These are phyloP conservation scores for Cerastoderma edule DNA, from an alignment of 2,888 invertebrate species.

Conservation along the genomic window DNA sequence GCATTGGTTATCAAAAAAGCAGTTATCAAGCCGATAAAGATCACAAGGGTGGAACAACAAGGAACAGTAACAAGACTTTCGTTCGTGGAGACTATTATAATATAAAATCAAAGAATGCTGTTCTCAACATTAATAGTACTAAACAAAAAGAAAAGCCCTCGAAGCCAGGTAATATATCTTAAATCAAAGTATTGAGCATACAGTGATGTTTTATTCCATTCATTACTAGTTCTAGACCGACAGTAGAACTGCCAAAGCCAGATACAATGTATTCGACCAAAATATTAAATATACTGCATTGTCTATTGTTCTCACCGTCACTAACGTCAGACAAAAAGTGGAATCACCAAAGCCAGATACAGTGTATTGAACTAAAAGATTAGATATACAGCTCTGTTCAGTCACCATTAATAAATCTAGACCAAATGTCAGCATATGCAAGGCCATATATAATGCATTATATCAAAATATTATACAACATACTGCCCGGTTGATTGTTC, in stretches of 20 bases:
- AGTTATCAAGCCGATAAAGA: slow-evolving; percentile 16
- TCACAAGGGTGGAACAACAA: slow-evolving; percentile 28
- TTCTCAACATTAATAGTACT: slow-evolving; percentile 13
- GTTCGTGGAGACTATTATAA: slow-evolving; percentile 25
- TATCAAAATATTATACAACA: too few relatives aligned
- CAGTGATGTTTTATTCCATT: background rate
- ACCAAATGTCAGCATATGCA: too few relatives aligned
- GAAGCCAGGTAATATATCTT: background rate
- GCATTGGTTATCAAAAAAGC: slow-evolving; percentile 1
- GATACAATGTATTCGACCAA: background rate
- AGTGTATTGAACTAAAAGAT: too few relatives aligned
- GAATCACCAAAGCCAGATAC: too few relatives aligned
- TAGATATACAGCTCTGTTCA: too few relatives aligned
- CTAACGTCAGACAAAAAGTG: too few relatives aligned
- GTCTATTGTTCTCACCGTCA: too few relatives aligned
- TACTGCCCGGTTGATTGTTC: too few relatives aligned
- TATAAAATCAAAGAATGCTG: slow-evolving; percentile 25
- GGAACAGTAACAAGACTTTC: slow-evolving; percentile 28
- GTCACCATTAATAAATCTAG: too few relatives aligned
- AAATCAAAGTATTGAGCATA: background rate
- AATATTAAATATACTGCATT: background rate
- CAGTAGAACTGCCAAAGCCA: background rate
- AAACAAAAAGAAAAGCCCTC: background rate
- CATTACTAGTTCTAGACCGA: background rate
- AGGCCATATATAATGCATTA: too few relatives aligned